phyloP scores from a whole-genome alignment of 2,888 invertebrate species.

The Pyralis farinalis region DNA sequence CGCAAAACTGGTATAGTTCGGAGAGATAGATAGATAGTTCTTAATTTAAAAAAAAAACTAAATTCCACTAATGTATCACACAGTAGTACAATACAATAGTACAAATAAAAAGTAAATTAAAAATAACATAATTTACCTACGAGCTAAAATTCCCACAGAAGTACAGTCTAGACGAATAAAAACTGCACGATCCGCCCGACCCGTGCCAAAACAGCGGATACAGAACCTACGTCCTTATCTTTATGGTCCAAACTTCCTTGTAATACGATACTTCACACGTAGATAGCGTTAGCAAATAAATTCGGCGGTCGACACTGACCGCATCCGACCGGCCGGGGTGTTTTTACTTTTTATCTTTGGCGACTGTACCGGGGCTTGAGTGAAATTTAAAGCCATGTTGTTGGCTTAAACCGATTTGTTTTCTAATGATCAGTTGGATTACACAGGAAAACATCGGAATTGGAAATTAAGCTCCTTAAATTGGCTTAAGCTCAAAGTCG shows the following conservation, averaged over 20 bases:
- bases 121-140: neutral
- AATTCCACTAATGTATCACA: too few species aligned
- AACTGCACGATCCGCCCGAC: neutral
- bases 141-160: neutral
- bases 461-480: too few species aligned
- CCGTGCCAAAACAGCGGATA: slow-evolving; percentile 44
- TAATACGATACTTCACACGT: slow-evolving; percentile 15
- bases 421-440: too few species aligned
- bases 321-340: slow-evolving; percentile 40
- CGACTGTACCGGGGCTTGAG: slow-evolving; percentile 9
- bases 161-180: slow-evolving; percentile 11
- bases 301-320: slow-evolving; percentile 55
- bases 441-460: too few species aligned
- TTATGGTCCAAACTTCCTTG: slow-evolving; percentile 52
- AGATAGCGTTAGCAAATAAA: slow-evolving; percentile 46
- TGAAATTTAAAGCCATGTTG: slow-evolving; percentile 9
- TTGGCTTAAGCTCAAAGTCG: too few species aligned
- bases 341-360: slow-evolving; percentile 36
- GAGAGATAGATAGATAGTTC: too few species aligned
- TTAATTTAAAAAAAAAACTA: too few species aligned
- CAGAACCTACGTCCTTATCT: slow-evolving; percentile 53
- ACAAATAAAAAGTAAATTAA: neutral
- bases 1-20: too few species aligned
- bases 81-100: too few species aligned
- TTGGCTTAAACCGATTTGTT: neutral